Base-by-base conservation (phyloP, 2,888 invertebrate genomes). In the Cantharis rufa region DNA sequence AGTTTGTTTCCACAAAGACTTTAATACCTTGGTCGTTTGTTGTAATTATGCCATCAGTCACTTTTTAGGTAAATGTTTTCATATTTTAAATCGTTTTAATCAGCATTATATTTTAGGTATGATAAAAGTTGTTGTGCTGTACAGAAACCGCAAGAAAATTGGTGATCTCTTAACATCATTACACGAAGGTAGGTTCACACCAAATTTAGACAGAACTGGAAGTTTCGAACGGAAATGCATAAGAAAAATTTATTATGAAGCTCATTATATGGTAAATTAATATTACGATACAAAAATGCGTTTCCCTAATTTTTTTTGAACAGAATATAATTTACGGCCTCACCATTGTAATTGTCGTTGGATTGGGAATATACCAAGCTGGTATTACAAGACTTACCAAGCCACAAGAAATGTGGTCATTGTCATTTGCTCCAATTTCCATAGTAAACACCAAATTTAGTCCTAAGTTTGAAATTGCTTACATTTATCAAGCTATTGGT, bases 111-210 rank as follows among this genome's bases (percentile, higher is more conserved):
- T 16, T 24, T 64, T 24, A 82, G 82, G 82, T 11, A 66, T 76
- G 15, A 73, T 80, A 62, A 80, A 82, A 74, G 69, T 80, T 15
- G 71, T 77, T 0, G 73, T 82, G 9, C 48, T 82, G 10, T 81
- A 78, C 69, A 75, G 71, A 21, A 82, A 81, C 24, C 78, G 82
- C 0, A 80, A 82, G 27, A 73, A 76, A 74, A 79, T 82, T 21
- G 82, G 82, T 24, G 71, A 77, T n/a, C 77, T 82, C 27, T 68
- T 82, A 48, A 70, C 62, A 18, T 72, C 74, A 1, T 32, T 82
- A 2, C 82, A 82, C 24, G 74, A 79, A 63, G 76, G 76, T 11
- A 78, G 77, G 15, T 82, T 77, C 27, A 75, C 70, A 18, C 81
- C 82, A 0, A 75, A 81, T 62, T 21, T 71, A 3, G 77, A 66